Base-by-base conservation (phyloP, 2,888 invertebrate genomes). In the Athetis lepigone region DNA sequence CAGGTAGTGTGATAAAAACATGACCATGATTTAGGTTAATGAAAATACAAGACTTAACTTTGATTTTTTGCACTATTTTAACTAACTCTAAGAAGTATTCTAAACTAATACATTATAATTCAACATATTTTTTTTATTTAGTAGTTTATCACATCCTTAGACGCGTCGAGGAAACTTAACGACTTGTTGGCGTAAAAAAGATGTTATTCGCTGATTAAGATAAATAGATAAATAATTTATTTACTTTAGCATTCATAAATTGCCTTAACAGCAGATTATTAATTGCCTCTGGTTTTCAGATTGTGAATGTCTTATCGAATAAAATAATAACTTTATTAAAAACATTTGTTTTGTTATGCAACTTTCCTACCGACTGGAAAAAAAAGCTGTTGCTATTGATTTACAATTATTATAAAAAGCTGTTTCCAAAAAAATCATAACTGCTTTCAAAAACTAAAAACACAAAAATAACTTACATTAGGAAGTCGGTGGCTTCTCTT, bases 241-340 rank as follows among this genome's bases (percentile, higher is more conserved):
- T 91, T 91, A 90, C 89, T 89, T 87, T 87, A 90, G 89, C 90
- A 89, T 91, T 89, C 89, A 87, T 90, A 89, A 88, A 91, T 90
- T 92, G 91, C 91, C 90, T 90, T 92, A 92, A 91, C 88, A 89
- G 87, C 90, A 90, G 87, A 91, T 88, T 88, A 88, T 89, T 88
- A 90, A 90, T 87, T 90, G 89, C 92, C 89, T 88, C 88, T 88
- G 88, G 82, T 85, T 91, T 90, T 90, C 90, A 92, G 88, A 92
- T 92, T 93, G 90, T 92, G 90, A 90, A 92, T 90, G 90, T 92
- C 91, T 92, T 93, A 92, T 92, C 89, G 88, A 93, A 92, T 92
- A 92, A 92, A 91, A 90, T 90, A 90, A 90, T 90, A 90, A 91
- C 90, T 92, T 91, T 92, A 89, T 88, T 88, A 87, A 74, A 64